Base-by-base conservation (phyloP, 2,797 vertebrate genomes). In the Nothura maculosa region DNA sequence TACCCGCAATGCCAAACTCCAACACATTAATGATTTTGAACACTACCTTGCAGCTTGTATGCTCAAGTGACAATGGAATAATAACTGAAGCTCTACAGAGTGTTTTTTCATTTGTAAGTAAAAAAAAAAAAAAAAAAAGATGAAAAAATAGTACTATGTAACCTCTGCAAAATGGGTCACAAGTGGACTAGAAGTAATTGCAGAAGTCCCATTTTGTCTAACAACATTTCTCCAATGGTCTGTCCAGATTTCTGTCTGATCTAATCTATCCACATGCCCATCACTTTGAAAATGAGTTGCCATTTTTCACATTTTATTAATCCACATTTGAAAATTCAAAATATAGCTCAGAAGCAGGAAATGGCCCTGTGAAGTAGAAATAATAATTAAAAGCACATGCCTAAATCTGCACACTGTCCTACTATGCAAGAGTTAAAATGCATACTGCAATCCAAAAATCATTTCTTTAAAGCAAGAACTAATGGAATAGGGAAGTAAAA, bases 111-210 rank as follows among this genome's bases (percentile, higher is more conserved):
- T 72, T 92, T 82, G 6, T 58, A 78, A 81, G 52, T 79, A 64
- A 87, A 86, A 73, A 10, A 34, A 75, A 81, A 73, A 64, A 42
- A 85, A 86, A 73, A 22, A 34, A 75, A 81, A 76, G 68, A 45
- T 93, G 76, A 94, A 82, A 55, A 88, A 83, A 75, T 22, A 89
- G 5, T 38, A 75, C 76, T 78, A 45, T 1, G 5, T 90, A 94
- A 93, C 75, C 84, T 90, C 88, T 79, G 66, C 79, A 94, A 96
- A 95, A 96, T 94, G 84, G 93, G 92, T 95, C 95, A 94, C 92
- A 94, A 96, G 67, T 95, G 93, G 95, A 95, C 92, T 93, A 96
- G 93, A 97, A 96, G 68, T 96, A 97, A 95, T 91, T 93, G 84
- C 80, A 94, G 94, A 93, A 94, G 93, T 94, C 86, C 64, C 63